Conservation (phyloP, 2,797 vertebrate genomes). For the Clarias pachynema region DNA sequence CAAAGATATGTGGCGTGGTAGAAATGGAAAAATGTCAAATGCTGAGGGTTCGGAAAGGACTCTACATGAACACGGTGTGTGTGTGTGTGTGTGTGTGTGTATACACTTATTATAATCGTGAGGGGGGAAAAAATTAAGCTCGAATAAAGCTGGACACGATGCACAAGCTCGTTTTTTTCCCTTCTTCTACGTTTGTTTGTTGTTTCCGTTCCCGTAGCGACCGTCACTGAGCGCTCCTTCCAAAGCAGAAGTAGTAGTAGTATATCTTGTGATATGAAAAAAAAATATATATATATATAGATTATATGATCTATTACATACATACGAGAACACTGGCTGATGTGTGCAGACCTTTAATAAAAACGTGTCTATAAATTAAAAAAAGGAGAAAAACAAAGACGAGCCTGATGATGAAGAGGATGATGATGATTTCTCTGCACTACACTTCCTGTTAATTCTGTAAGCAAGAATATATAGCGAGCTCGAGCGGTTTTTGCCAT, state of each 20-base stretch:
- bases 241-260: neutral
- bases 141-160: neutral
- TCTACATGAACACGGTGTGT: neutral
- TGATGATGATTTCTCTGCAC: conserved; percentile 3
- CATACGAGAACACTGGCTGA: neutral
- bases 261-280: neutral
- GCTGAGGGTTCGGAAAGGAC: neutral
- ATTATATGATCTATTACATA: neutral
- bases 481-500: neutral
- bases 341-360: conserved; percentile 3
- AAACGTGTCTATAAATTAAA: conserved; percentile 6
- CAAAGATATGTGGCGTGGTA: neutral
- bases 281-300: neutral
- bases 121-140: neutral
- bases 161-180: too few species aligned
- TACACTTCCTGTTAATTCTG: conserved; percentile 12
- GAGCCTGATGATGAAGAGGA: conserved; percentile 34
- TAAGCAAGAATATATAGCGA: conserved; percentile 13
- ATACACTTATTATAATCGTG: neutral
- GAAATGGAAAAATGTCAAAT: neutral
- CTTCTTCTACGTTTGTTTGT: too few species aligned
- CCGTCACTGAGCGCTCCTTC: neutral
- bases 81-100: too few species aligned
- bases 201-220: neutral
- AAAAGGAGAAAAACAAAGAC: neutral